Base-by-base conservation (phyloP, 1,140 invertebrate species). In the Neuroterus valhalla region DNA sequence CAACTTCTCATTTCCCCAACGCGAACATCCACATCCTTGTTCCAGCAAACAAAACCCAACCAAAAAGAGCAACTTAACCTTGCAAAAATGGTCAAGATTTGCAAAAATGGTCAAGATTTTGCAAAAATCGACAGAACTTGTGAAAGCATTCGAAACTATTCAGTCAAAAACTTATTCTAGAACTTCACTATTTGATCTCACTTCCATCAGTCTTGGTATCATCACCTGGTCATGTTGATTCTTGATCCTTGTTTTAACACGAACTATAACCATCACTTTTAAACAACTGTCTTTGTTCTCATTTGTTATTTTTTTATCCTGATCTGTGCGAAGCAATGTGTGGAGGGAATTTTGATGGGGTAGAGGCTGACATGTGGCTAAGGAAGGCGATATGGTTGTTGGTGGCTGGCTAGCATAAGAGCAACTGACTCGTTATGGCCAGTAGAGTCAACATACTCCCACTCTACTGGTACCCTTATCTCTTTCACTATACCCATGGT, bases 391-490 rank as follows among this genome's bases (percentile, higher is more conserved):
- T 67, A 69, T 52, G 73, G 78, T 79, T 88, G 87, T 87, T 86
- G 77, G 81, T 84, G 67, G 80, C 77, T 81, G 86, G 84, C 87
- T 76, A 89, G 85, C 86, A 87, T 88, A 89, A 88, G 86, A 89
- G 88, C 88, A 88, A 89, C 88, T 88, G 87, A 88, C 86, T 88
- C 75, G 79, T 83, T 84, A 70, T 82, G 73, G 81, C 81, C 87
- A 86, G 77, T 86, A 82, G 81, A 86, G 83, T 82, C 81, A 81
- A 84, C 78, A 79, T 73, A 86, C 86, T 85, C 87, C 87, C 87
- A 86, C 87, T 77, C 66, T 10, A 76, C 70, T 77, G 80, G 78
- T 81, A 87, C 85, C 86, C 85, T 89, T 86, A 88, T 89, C 85
- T 85, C 77, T 81, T 83, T 81, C 81, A 84, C 81, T 84, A n/a